Evolutionary conservation across 30 jellyfish, hydroid and myxozoan species (phyloP).

Genomic region (Aurelia sp.): DNA sequence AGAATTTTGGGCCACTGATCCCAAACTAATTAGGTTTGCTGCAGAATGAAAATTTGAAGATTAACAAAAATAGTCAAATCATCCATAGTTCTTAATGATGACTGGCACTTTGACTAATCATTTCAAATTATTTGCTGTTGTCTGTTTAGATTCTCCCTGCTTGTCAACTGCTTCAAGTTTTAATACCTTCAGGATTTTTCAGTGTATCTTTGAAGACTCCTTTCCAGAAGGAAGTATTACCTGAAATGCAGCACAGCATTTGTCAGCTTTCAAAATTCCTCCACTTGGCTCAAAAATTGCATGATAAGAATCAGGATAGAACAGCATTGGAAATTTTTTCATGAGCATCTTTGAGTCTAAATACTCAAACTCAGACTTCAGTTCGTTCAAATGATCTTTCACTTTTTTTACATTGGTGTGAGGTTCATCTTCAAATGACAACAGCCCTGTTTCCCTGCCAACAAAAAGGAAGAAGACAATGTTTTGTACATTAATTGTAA

Average conservation of each 20-base stretch:
- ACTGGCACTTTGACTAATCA: no score
- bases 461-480: background rate
- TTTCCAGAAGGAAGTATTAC: constrained; percentile 5
- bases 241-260: constrained; percentile 80
- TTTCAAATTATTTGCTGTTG: no score
- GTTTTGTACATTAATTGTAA: background rate
- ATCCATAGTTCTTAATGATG: no score
- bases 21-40: no score
- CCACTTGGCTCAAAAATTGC: constrained; percentile 80
- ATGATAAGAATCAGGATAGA: constrained; percentile 10
- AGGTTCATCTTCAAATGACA: constrained; percentile 47
- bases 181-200: no score
- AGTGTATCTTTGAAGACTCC: no score
- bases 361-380: constrained; percentile 21
- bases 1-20: no score
- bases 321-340: constrained; percentile 70
- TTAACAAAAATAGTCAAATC: no score
- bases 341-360: constrained; percentile 16
- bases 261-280: constrained; percentile 76
- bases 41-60: no score
- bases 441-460: constrained; percentile 62
- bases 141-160: no score
- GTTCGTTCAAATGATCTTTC: constrained; percentile 14
- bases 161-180: no score
- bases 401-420: background rate